Evolutionary conservation across 2,113 vertebrate species (phyloP).

Genomic region (Opisthocomus hoazin): DNA sequence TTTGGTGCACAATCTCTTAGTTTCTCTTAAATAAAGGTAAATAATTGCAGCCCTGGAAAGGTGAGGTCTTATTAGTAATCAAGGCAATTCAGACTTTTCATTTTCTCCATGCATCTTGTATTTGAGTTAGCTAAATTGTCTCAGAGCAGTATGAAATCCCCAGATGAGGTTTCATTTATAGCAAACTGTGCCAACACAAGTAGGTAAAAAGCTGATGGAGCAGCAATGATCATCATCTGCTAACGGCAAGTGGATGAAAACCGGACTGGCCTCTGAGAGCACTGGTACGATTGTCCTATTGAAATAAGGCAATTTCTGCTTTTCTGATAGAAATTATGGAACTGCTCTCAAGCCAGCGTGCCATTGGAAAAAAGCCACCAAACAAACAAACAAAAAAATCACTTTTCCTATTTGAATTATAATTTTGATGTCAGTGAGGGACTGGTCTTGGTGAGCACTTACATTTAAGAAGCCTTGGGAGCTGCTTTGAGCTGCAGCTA

Average conservation of each 20-base stretch:
- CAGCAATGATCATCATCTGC: background rate
- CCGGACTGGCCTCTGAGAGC: background rate
- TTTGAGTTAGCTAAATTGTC: background rate
- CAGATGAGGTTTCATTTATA: background rate
- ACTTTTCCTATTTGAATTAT: background rate
- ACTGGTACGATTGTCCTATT: background rate
- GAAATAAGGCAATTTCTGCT: background rate
- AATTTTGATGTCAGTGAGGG: background rate
- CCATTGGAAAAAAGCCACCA: fast-evolving
- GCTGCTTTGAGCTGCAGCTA: background rate
- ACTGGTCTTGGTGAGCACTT: background rate
- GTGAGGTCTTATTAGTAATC: background rate
- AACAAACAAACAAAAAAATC: background rate
- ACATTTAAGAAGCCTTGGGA: background rate
- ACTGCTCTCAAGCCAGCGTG: background rate
- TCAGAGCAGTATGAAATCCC: background rate
- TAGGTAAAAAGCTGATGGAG: background rate
- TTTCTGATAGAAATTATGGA: background rate
- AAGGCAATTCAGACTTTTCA: background rate
- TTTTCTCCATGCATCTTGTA: background rate
- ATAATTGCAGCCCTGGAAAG: slow-evolving; percentile 27
- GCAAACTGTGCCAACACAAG: background rate
- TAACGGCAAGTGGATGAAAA: background rate
- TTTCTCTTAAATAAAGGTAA: slow-evolving; percentile 18
- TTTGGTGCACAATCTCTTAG: background rate